A percentile compares a stretch with the other conserved stretches of the same genome.
Evolutionary conservation across 2,888 invertebrate species (phyloP).

Genomic region (Pachycephus smyrnensis): DNA sequence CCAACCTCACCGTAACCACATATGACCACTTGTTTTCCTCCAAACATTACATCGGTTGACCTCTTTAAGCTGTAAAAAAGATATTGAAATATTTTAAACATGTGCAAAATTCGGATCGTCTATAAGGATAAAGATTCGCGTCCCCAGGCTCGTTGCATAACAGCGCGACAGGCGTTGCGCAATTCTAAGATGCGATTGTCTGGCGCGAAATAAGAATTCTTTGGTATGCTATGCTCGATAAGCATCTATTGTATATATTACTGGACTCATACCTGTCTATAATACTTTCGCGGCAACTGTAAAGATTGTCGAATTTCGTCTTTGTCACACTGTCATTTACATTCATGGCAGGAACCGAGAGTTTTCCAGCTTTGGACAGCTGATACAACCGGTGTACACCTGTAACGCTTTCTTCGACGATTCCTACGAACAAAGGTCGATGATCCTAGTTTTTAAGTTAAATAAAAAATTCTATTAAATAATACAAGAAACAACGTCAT

Average conservation of each 20-base stretch:
- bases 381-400: conserved; percentile 98
- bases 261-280: conserved; percentile 76
- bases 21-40: conserved; percentile 95
- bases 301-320: conserved; percentile 97
- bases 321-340: conserved; percentile 98
- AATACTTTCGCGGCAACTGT: conserved; percentile 94
- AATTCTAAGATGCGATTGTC: too few relatives aligned
- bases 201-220: too few relatives aligned
- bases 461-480: too few relatives aligned
- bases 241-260: too few relatives aligned
- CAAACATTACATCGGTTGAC: conserved; percentile 97
- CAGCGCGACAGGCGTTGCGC: too few relatives aligned
- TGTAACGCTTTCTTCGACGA: conserved; percentile 97
- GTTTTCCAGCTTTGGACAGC: conserved; percentile 91
- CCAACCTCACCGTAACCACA: conserved; percentile 98
- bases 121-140: too few relatives aligned
- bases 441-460: too few relatives aligned
- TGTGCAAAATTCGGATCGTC: too few relatives aligned
- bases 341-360: conserved; percentile 97
- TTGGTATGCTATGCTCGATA: too few relatives aligned
- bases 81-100: conserved; percentile 2
- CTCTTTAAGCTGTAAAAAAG: conserved; percentile 77
- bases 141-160: too few relatives aligned
- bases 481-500: too few relatives aligned
- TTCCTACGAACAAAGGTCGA: conserved; percentile 72